These are phyloP conservation scores for Scaptomyza parva DNA, from an alignment of 2,888 invertebrate species.

Conservation along the genomic window DNA sequence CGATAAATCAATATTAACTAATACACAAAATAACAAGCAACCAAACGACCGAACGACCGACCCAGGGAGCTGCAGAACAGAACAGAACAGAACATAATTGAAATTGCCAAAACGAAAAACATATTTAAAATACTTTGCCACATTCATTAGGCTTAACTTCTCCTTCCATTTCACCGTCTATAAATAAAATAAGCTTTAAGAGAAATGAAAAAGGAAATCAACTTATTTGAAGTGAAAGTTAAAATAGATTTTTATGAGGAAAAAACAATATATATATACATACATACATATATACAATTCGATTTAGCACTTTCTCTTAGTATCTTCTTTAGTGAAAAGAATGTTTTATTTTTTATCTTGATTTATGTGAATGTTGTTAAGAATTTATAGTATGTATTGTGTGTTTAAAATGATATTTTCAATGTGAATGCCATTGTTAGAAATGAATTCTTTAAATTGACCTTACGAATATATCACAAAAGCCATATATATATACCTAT, in stretches of 20 bases:
- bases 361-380: neutral
- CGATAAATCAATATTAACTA: slow-evolving; percentile 70
- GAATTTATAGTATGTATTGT: neutral
- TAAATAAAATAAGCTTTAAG: no score
- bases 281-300: neutral
- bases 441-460: no score
- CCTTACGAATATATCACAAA: neutral
- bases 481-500: neutral
- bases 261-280: neutral
- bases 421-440: no score
- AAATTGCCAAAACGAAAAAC: slow-evolving; percentile 24
- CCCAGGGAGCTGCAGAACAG: no score
- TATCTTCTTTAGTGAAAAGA: neutral
- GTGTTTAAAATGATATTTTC: neutral
- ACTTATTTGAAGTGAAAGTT: neutral
- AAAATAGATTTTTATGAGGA: neutral
- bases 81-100: slow-evolving; percentile 21
- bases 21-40: slow-evolving; percentile 11
- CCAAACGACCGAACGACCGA: neutral
- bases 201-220: no score
- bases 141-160: slow-evolving; percentile 64
- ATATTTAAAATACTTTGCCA: slow-evolving; percentile 64
- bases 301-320: neutral
- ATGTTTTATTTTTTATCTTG: neutral
- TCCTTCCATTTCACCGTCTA: no score